Conservation (phyloP, 2,797 vertebrate genomes). For the Ciconia nigra region DNA sequence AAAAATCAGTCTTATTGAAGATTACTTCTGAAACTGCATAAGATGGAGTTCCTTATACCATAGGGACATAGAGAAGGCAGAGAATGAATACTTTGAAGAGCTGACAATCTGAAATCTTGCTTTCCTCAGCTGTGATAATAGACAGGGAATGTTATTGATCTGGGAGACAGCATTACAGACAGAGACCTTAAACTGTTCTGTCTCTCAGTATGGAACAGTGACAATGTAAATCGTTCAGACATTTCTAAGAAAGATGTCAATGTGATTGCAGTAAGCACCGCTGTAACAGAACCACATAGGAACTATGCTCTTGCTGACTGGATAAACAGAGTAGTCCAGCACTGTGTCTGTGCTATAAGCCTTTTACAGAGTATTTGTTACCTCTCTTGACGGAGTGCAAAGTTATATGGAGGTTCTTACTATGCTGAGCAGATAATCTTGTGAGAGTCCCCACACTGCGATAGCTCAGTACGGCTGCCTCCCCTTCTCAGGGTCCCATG, state of each 20-base stretch:
- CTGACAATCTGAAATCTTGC: background rate
- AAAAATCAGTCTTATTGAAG: background rate
- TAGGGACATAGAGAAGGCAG: background rate
- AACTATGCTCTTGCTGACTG: background rate
- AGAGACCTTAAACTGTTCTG: background rate
- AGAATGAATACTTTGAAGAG: background rate
- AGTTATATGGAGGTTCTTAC: background rate
- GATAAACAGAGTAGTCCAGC: background rate
- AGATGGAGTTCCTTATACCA: background rate
- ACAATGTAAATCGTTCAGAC: background rate
- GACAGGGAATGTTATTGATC: background rate
- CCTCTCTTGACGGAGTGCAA: rapidly evolving
- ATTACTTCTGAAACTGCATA: background rate
- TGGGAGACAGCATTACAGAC: background rate
- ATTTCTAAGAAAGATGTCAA: background rate
- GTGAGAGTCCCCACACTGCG: rapidly evolving
- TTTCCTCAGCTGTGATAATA: background rate
- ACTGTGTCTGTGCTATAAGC: rapidly evolving
- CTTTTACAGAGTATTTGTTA: background rate
- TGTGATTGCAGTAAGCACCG: background rate
- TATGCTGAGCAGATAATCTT: background rate
- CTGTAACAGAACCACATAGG: background rate
- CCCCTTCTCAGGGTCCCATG: background rate
- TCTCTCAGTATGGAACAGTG: background rate
- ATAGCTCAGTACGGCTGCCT: background rate